These are phyloP conservation scores for Gallinago undulata DNA, from an alignment of 2,113 vertebrate genomes.

Conservation along the genomic window DNA sequence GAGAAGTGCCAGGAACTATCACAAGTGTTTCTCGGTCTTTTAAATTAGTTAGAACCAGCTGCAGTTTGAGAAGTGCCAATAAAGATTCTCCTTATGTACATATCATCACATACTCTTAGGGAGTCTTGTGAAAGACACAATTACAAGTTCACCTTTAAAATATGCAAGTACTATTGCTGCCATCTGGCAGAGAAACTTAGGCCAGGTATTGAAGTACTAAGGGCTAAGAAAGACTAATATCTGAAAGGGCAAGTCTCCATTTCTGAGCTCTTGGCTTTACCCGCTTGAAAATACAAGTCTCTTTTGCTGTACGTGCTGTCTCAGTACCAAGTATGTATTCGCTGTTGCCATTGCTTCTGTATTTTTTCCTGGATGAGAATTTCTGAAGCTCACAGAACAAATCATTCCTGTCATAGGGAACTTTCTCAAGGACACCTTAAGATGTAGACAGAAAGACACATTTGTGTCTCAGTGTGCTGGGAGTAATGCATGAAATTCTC, in stretches of 20 bases:
- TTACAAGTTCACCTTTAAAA: background rate
- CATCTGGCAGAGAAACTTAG: background rate
- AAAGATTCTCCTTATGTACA: background rate
- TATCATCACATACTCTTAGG: background rate
- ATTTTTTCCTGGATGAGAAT: background rate
- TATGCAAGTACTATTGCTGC: background rate
- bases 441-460: background rate
- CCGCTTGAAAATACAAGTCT: background rate
- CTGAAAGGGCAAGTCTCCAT: background rate
- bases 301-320: background rate
- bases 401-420: background rate
- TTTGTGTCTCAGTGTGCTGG: background rate
- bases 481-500: constrained; percentile 44
- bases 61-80: background rate
- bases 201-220: background rate
- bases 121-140: background rate
- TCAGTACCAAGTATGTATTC: background rate
- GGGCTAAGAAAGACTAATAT: background rate
- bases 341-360: background rate
- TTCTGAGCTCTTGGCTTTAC: background rate
- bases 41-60: background rate
- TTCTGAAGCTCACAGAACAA: background rate
- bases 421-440: constrained; percentile 33
- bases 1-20: background rate
- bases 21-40: background rate